Base-by-base conservation (phyloP, 1,140 invertebrate species). In the Lordiphosa collinella region DNA sequence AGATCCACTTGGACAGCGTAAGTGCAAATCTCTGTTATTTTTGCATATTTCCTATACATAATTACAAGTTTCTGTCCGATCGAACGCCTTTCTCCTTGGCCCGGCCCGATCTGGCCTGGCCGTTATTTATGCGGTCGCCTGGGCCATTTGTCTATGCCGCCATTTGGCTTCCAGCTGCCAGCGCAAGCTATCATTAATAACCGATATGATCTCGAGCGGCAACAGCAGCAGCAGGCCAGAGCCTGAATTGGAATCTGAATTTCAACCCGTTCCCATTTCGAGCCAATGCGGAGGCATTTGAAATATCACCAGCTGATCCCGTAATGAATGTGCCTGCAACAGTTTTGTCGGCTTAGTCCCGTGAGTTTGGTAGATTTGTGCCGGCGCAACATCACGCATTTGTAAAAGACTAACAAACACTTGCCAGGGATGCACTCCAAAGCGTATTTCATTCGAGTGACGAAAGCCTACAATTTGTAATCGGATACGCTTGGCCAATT, bases 1-100 rank as follows among this genome's bases (percentile, higher is more conserved):
- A 96, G 89, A 96, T 98, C 87, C 88, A 82, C 48, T 62, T 89
- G 55, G 87, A 89, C 59, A 86, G 69, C 60, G 88, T 89, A 71
- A 89, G 86, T 89, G 57, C 66, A 60, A 73, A 73, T 57, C 31
- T 35, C 50, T 49, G 54, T 56, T 62, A 47, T 47, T 89, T 86
- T 64, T 71, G 57, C 65, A 75, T 75, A 71, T 62, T 82, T 70
- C 71, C 70, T 68, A 65, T 76, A 70, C 55, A 57, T 80, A 84
- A 86, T 82, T 86, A 82, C 73, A 86, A 71, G 53, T 43, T 34
- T 47, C 25, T 25, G 38, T 32, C 51, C 14, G 50, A 25, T 32
- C 65, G 63, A 74, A 71, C 55, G 73, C 71, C 72, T 76, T 75
- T 75, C 71, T 76, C 71, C 69, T 63, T 64, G 35, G 38, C 29